Base-by-base conservation (phyloP, 2,113 vertebrate species). In the Nesogale talazaci region DNA sequence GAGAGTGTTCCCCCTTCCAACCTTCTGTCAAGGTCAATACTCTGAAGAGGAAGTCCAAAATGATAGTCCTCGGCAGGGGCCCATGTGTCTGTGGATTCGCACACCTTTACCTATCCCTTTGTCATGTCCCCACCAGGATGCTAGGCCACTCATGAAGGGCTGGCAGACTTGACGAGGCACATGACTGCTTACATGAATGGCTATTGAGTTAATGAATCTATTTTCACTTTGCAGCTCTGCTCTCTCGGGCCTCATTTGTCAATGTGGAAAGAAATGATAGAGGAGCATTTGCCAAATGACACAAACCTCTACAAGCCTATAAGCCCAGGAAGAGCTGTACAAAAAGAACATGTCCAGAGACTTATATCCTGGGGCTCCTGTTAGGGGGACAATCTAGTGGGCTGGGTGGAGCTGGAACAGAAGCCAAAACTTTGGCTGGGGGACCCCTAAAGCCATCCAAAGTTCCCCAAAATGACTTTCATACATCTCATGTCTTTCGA, bases 191-290 rank as follows among this genome's bases (percentile, higher is more conserved):
- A 34, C 23, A 19, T n/a, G 59, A 23, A 2, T 7, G 31, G 52
- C 77, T 77, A 19, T 52, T 74, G 72, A 88, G 61, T 17, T 83
- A 69, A 87, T 23, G 46, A 87, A 89, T 90, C 61, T 40, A 17
- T 80, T 70, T 84, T 76, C 25, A 83, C 40, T 40, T 76, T 84
- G 23, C 29, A 22, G 34, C 34, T 31, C 70, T 29, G 9, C 4
- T 75, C 67, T 78, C 86, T 46, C n/a, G 7, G n/a, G 67, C 90
- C 36, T 83, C 85, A 69, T 42, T 81, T 76, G 72, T 95, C 76
- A 83, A 6, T 23, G 22, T 78, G 75, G 83, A 74, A 93, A 93
- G 69, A 86, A 95, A 87, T 38, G 20, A 40, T 6, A 90, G 29
- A 83, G 72, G 31, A 95, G 63, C 61, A 82, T 36, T 92, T 40